Percentiles rank a stretch among this genome's conserved stretches.
Evolutionary conservation across 2,113 vertebrate species (phyloP).

Genomic region (cat (Felis catus)): F.catus_Fca126_mat1.0 CM031420.1:14189501-14190000

Average conservation of each 20-base stretch:
- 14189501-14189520: too few species aligned
- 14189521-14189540: too few species aligned
- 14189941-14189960: background rate
- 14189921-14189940: background rate
- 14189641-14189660: background rate
- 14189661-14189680: background rate
- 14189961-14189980: background rate
- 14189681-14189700: background rate
- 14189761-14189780: slow-evolving; percentile 30
- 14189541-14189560: too few species aligned
- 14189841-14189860: background rate
- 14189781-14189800: background rate
- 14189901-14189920: background rate
- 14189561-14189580: too few species aligned
- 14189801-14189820: background rate
- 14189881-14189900: background rate
- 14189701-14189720: background rate
- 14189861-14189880: background rate
- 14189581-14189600: too few species aligned
- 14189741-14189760: background rate
- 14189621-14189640: background rate
- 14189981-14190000: background rate
- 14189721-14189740: background rate
- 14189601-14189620: too few species aligned
- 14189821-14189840: background rate